Base-by-base conservation (phyloP, 1,140 invertebrate genomes). In the Mycetomoellerius zeteki region DNA sequence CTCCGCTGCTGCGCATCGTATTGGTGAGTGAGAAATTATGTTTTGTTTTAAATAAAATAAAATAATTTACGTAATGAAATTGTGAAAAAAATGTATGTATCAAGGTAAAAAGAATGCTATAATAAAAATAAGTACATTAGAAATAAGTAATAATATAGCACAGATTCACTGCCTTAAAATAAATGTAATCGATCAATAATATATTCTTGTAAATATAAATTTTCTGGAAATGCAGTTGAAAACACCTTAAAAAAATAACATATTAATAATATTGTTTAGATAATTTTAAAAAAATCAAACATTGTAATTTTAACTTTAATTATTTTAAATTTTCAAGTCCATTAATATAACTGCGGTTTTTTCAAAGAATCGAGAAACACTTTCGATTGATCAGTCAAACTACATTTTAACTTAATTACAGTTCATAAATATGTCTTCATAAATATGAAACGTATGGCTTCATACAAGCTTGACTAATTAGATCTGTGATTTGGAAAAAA, bases 371-470 rank as follows among this genome's bases (percentile, higher is more conserved):
- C 43, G n/a, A 47, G 27, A 82, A 82, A 82, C 58, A 72, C 16
- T 47, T 65, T 27, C n/a, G 30, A 85, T 21, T 77, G 43, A 37
- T 58, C 81, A 88, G 64, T 84, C 72, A 58, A 21, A 84, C 33
- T 67, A 85, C 75, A 77, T 86, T 80, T 58, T 80, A 80, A 62
- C 60, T 86, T 85, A 88, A 88, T 88, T 86, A 65, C 33, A 60
- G 65, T 6, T 54, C 14, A 30, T n/a, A n/a, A n/a, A n/a, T n/a
- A n/a, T 27, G 4, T 30, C 16, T 58, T 82, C 67, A 73, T 82
- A 67, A 82, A 82, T 82, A 82, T 72, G 7, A 77, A 80, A 56
- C 30, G 27, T 33, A 3, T 72, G 16, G 10, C 0, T 43, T 43
- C 52, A 82, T 72, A 82, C 78, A 58, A 4, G 52, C 37, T 47